These are phyloP conservation scores for Camelus dromedarius DNA, from an alignment of 2,113 vertebrate species.

Conservation along the genomic window DNA sequence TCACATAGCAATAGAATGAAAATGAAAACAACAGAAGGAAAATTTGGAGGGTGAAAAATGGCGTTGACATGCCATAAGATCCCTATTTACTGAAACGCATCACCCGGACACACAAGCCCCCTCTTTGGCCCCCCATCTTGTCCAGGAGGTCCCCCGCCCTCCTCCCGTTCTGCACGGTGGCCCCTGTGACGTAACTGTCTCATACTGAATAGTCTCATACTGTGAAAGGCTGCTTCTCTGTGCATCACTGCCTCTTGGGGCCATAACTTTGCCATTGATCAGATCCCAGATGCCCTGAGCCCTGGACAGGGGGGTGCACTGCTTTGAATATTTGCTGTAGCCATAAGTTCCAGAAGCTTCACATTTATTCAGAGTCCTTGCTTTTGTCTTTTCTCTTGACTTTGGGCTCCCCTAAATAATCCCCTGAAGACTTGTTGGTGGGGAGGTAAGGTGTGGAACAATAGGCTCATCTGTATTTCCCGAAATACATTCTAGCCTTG, in stretches of 20 bases:
- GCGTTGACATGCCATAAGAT: neutral
- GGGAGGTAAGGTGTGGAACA: neutral
- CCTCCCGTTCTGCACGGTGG: neutral
- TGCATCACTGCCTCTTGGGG: neutral
- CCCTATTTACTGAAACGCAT: neutral
- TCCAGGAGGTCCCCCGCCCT: neutral
- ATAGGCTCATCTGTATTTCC: neutral
- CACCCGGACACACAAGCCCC: neutral
- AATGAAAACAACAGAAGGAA: neutral
- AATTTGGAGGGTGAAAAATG: neutral
- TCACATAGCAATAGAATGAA: neutral
- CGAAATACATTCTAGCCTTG: neutral
- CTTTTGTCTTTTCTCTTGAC: neutral
- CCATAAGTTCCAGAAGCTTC: neutral
- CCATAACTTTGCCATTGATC: neutral
- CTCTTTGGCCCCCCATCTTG: neutral
- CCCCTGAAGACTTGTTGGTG: neutral
- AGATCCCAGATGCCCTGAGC: neutral
- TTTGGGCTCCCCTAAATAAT: neutral
- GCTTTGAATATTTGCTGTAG: neutral
- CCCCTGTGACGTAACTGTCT: neutral
- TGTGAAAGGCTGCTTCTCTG: neutral
- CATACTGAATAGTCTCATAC: neutral
- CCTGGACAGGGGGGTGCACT: neutral
- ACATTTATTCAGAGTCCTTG: neutral